Evolutionary conservation across 1,140 invertebrate species (phyloP).

Genomic region (Ganaspis sp.): DNA sequence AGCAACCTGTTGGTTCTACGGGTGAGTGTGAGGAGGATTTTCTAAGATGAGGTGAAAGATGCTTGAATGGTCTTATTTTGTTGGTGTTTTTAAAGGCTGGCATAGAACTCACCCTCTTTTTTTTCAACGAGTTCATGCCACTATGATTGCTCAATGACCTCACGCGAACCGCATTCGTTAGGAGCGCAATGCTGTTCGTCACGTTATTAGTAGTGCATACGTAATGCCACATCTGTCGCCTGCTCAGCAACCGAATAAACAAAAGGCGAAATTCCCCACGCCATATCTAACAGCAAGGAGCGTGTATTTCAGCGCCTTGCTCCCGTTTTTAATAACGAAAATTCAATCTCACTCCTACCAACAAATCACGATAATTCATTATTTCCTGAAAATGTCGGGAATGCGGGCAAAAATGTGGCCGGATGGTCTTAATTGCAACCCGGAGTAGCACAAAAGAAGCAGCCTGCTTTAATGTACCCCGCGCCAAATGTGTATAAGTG

Average conservation of each 20-base stretch:
- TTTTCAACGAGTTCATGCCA: slow-evolving; percentile 8
- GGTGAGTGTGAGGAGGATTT: too few relatives aligned
- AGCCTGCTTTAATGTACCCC: slow-evolving; percentile 4
- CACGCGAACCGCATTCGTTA: slow-evolving; percentile 26
- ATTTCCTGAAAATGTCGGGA: slow-evolving; percentile 24
- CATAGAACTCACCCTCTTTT: background rate
- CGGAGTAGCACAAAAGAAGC: background rate
- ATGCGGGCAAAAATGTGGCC: slow-evolving; percentile 26
- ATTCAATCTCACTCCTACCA: slow-evolving; percentile 8
- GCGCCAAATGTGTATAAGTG: background rate
- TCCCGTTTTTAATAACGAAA: slow-evolving; percentile 20
- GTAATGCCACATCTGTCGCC: slow-evolving; percentile 23
- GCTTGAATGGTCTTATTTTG: background rate
- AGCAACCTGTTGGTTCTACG: background rate
- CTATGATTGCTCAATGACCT: slow-evolving; percentile 25
- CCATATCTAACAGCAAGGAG: background rate
- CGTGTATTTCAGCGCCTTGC: slow-evolving; percentile 1
- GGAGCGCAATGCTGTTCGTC: slow-evolving; percentile 14
- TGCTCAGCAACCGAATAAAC: slow-evolving; percentile 23
- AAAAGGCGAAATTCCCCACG: slow-evolving; percentile 7
- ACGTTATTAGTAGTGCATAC: slow-evolving; percentile 29
- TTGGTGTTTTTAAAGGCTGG: background rate
- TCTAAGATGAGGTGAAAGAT: background rate
- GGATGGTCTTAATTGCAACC: slow-evolving; percentile 25
- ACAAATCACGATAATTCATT: slow-evolving; percentile 30